Conservation (phyloP, 2,888 invertebrate genomes). For the Xanthorhoe spadicearia region DNA sequence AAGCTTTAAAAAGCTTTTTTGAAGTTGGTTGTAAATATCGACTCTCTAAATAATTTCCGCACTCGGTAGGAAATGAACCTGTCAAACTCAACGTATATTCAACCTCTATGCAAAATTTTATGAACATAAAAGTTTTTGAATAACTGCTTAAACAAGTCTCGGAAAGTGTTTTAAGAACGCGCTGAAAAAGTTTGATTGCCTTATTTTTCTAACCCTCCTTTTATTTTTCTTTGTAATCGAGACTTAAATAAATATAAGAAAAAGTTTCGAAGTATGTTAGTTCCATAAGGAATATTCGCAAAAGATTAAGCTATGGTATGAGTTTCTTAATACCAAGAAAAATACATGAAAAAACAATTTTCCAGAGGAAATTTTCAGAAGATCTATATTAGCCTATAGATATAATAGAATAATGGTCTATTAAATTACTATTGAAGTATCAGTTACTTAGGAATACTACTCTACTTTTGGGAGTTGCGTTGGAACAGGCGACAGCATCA, state of each 20-base stretch:
- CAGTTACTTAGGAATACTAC: no score
- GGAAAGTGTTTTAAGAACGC: slow-evolving; percentile 52
- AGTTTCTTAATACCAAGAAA: no score
- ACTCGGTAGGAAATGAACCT: slow-evolving; percentile 43
- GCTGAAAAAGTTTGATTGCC: slow-evolving; percentile 55
- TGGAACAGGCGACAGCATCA: no score
- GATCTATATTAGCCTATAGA: no score
- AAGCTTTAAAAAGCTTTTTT: no score
- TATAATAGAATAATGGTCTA: no score
- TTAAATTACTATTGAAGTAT: no score
- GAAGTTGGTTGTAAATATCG: not conserved
- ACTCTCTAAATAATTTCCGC: slow-evolving; percentile 12
- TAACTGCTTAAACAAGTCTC: slow-evolving; percentile 51
- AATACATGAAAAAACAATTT: no score
- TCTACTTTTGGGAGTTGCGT: no score
- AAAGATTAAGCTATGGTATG: not conserved
- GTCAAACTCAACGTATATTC: slow-evolving; percentile 53
- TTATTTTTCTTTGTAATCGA: slow-evolving; percentile 44
- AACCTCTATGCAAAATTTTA: slow-evolving; percentile 39
- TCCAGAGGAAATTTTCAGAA: no score
- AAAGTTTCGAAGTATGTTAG: not conserved
- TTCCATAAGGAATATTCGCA: not conserved
- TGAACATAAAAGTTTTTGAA: slow-evolving; percentile 54
- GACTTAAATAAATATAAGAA: not conserved
- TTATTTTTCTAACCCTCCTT: slow-evolving; percentile 48